Conservation (phyloP, 1,140 invertebrate genomes). For the Dreissena rostriformis region DNA sequence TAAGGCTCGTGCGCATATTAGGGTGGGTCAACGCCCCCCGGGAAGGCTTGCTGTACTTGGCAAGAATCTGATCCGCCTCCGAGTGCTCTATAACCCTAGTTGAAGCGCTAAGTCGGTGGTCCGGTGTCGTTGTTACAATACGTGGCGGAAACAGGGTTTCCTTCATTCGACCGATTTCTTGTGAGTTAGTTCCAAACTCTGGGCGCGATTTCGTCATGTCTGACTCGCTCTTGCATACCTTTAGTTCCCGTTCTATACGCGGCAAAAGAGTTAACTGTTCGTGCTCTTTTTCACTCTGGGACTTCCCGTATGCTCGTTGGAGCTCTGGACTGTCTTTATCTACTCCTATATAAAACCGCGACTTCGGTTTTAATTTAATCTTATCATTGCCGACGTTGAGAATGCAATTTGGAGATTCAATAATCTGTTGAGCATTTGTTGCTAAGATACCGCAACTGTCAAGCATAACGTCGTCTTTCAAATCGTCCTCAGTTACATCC, state of each 20-base stretch:
- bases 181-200: not conserved
- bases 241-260: too few relatives aligned
- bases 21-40: constrained; percentile 28
- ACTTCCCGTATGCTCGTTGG: too few relatives aligned
- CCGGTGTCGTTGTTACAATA: not conserved
- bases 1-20: constrained; percentile 47
- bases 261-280: too few relatives aligned
- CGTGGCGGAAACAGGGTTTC: not conserved
- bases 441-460: constrained; percentile 74
- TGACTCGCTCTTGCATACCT: too few relatives aligned
- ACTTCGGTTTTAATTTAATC: too few relatives aligned
- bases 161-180: not conserved
- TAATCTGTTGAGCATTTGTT: constrained; percentile 59
- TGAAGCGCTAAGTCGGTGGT: constrained; percentile 25
- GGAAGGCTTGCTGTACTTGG: constrained; percentile 29
- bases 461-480: constrained; percentile 66
- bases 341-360: too few relatives aligned
- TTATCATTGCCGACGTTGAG: too few relatives aligned
- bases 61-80: constrained; percentile 51
- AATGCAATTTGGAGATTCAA: constrained; percentile 35
- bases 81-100: constrained; percentile 30
- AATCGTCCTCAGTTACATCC: constrained; percentile 29
- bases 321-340: too few relatives aligned
- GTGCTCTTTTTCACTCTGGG: too few relatives aligned
- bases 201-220: too few relatives aligned